Conservation (phyloP, 2,113 vertebrate genomes). For the Corythornis madagascariensis region DNA sequence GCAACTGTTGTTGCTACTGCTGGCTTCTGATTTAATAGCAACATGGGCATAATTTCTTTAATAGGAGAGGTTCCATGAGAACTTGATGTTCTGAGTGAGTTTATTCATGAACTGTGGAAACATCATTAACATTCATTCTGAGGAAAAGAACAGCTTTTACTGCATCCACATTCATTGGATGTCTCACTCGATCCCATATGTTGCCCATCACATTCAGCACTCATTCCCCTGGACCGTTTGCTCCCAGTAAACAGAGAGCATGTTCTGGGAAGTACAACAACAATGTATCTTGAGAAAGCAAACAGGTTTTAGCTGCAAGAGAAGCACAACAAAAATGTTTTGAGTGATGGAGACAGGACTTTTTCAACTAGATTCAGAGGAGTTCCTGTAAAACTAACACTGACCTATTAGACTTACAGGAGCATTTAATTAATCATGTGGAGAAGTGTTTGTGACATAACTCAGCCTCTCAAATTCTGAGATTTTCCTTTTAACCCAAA, state of each 20-base stretch:
- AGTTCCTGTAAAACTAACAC: neutral
- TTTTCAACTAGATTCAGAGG: neutral
- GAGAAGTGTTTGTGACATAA: neutral
- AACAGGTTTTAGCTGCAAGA: constrained; percentile 3
- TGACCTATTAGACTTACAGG: neutral
- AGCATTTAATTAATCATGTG: neutral
- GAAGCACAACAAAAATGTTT: neutral
- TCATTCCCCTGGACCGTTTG: neutral
- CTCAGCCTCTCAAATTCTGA: neutral
- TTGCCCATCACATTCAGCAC: constrained; percentile 29
- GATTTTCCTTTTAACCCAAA: neutral
- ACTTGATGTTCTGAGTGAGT: constrained; percentile 26
- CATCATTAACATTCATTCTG: constrained; percentile 55
- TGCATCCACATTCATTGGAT: constrained; percentile 21
- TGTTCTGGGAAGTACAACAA: constrained; percentile 6
- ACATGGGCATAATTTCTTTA: neutral
- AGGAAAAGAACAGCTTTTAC: constrained; percentile 50
- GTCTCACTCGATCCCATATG: constrained; percentile 27
- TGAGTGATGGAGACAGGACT: neutral
- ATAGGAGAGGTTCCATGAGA: neutral
- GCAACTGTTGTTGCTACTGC: neutral
- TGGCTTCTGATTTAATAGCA: neutral
- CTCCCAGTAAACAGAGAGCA: constrained; percentile 27
- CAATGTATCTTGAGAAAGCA: constrained; percentile 25
- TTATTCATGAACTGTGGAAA: constrained; percentile 28